These are phyloP conservation scores for Gymnocypris eckloni DNA, from an alignment of 2,797 vertebrate species.

Conservation along the genomic window DNA sequence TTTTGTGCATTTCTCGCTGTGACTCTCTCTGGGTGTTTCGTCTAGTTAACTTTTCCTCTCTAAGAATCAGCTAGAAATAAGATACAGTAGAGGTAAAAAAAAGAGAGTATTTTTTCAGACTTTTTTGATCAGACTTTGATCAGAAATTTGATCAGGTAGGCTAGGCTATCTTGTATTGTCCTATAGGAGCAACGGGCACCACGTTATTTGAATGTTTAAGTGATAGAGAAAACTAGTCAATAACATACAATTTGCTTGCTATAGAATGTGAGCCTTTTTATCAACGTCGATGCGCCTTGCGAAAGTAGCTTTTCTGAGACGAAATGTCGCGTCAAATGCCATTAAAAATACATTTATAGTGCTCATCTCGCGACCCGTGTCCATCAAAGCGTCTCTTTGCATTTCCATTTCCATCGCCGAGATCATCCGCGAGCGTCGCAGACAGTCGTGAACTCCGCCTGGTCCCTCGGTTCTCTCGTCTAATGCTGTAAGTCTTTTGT, in stretches of 20 bases:
- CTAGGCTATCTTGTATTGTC: background rate
- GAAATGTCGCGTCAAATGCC: background rate
- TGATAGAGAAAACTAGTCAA: background rate
- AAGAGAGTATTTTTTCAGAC: too few species aligned
- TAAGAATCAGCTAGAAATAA: background rate
- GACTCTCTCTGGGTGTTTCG: background rate
- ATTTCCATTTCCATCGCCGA: background rate
- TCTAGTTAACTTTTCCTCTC: background rate
- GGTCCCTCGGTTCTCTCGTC: background rate
- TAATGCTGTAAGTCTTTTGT: slow-evolving; percentile 59
- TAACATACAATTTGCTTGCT: background rate
- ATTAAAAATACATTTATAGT: background rate
- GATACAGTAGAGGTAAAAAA: background rate
- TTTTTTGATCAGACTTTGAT: too few species aligned
- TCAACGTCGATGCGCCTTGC: background rate
- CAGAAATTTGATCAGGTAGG: background rate
- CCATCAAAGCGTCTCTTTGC: slow-evolving; percentile 1
- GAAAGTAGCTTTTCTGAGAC: background rate
- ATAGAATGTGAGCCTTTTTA: background rate
- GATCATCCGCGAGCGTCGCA: background rate
- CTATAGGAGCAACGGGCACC: background rate
- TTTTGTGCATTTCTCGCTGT: background rate
- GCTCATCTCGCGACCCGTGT: background rate
- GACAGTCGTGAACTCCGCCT: background rate
- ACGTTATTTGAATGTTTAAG: background rate